Percentiles rank a stretch among this genome's conserved stretches.
Evolutionary conservation across 2,797 vertebrate genomes (phyloP).

Genomic region (Miopithecus talapoin): DNA sequence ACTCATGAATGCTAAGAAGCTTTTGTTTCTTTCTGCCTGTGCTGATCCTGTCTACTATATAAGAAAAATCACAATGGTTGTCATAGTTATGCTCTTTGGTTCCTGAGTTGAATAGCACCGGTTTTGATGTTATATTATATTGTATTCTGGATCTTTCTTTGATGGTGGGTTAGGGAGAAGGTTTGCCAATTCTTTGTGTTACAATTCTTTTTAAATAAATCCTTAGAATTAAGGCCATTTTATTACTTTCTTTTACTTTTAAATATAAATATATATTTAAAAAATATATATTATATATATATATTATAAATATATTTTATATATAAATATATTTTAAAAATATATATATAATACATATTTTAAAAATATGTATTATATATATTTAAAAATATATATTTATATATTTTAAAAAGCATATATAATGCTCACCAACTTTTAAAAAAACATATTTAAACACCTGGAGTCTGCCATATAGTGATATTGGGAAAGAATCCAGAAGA

Average conservation of each 20-base stretch:
- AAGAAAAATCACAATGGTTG: not conserved
- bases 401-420: no score
- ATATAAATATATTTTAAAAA: no score
- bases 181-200: not conserved
- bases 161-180: not conserved
- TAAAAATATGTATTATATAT: no score
- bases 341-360: no score
- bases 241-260: conserved; percentile 21
- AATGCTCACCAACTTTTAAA: not conserved
- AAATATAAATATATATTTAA: not conserved
- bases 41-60: not conserved
- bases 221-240: not conserved
- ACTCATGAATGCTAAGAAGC: not conserved
- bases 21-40: not conserved
- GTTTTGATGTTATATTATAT: not conserved
- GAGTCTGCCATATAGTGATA: not conserved
- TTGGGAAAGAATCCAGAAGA: not conserved
- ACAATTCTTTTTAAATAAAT: not conserved
- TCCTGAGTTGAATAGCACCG: not conserved
- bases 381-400: no score
- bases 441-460: not conserved
- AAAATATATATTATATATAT: no score
- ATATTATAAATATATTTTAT: no score
- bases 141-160: not conserved
- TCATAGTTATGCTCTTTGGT: not conserved